These are phyloP conservation scores for Patella depressa DNA, from an alignment of 2,888 invertebrate species.

Conservation along the genomic window DNA sequence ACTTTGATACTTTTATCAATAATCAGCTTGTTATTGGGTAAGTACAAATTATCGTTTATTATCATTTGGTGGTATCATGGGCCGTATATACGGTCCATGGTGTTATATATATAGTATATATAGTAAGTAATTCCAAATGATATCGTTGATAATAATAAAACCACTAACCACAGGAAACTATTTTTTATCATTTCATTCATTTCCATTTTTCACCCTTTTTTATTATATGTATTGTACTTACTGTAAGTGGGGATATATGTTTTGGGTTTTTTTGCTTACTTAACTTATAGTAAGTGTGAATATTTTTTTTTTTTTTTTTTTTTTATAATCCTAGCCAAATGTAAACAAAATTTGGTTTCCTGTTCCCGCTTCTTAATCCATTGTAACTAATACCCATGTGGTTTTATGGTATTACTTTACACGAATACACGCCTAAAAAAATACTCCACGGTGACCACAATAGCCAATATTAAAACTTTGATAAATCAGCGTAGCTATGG, in stretches of 20 bases:
- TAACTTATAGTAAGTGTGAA: too few species aligned
- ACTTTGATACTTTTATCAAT: slow-evolving; percentile 36
- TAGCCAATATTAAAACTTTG: too few species aligned
- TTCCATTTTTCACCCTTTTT: background rate
- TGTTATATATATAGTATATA: background rate
- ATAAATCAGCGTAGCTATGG: too few species aligned
- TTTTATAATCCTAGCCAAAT: too few species aligned
- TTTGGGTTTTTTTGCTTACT: background rate
- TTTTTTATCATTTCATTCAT: slow-evolving; percentile 2
- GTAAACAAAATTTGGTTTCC: too few species aligned
- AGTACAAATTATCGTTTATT: slow-evolving; percentile 17
- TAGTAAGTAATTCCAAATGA: background rate
- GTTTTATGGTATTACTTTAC: too few species aligned
- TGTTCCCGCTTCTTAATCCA: too few species aligned
- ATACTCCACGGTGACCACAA: too few species aligned
- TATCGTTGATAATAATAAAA: background rate
- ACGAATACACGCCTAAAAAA: too few species aligned
- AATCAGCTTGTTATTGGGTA: slow-evolving; percentile 34
- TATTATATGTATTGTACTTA: background rate
- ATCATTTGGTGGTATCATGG: background rate
- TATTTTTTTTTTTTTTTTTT: too few species aligned
- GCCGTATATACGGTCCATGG: background rate
- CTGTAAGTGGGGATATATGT: background rate
- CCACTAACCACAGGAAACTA: background rate
- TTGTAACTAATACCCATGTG: too few species aligned